These are phyloP conservation scores for Octodonta nipae DNA, from an alignment of 2,888 invertebrate genomes.

Conservation along the genomic window DNA sequence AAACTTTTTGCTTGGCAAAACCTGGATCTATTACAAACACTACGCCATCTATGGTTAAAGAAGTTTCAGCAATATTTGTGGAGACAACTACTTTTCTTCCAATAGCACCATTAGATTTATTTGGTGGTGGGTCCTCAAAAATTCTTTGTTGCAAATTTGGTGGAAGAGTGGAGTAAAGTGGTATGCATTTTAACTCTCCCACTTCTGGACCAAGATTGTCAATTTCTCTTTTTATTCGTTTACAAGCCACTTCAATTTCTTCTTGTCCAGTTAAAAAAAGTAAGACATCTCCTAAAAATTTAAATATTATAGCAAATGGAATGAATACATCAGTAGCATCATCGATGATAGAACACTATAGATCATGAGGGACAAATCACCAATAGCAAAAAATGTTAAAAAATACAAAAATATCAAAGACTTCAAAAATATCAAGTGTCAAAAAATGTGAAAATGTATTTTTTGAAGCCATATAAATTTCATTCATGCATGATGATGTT, in stretches of 20 bases:
- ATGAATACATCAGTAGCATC: too few relatives aligned
- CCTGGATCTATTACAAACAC: conserved; percentile 99
- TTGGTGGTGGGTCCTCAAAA: conserved; percentile 92
- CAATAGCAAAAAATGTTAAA: too few relatives aligned
- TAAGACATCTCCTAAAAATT: conserved; percentile 17
- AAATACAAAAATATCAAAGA: too few relatives aligned
- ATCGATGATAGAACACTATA: too few relatives aligned
- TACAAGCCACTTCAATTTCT: conserved; percentile 98
- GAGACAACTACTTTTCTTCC: conserved; percentile 80
- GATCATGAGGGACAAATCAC: too few relatives aligned
- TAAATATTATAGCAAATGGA: not conserved
- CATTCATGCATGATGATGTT: too few relatives aligned
- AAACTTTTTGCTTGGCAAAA: conserved; percentile 93
- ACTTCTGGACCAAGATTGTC: conserved; percentile 93
- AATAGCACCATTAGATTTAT: conserved; percentile 60
- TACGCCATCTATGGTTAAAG: conserved; percentile 95
- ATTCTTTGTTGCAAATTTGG: conserved; percentile 94
- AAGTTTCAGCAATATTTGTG: conserved; percentile 98
- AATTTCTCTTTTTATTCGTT: conserved; percentile 87
- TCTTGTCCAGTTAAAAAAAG: conserved; percentile 48
- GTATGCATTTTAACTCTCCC: conserved; percentile 95
- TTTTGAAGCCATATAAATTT: too few relatives aligned
- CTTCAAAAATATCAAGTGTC: too few relatives aligned
- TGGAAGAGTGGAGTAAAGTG: conserved; percentile 93
- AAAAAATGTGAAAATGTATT: too few relatives aligned